phyloP scores from a whole-genome alignment of 2,113 vertebrate species.

The Podiceps cristatus region DNA sequence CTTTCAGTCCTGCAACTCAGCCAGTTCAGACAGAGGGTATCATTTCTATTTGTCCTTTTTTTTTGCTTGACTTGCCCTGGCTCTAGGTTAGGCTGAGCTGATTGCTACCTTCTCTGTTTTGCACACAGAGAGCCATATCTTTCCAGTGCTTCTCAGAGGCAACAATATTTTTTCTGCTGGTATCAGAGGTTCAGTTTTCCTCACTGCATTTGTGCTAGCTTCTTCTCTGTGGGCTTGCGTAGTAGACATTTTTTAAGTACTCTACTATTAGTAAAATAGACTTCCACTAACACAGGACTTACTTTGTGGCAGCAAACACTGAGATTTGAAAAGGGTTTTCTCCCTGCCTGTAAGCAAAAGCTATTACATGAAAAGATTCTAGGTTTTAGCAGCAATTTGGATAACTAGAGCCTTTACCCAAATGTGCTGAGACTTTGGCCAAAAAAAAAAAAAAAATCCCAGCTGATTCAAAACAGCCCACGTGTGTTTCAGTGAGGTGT shows the following conservation, averaged over 20 bases:
- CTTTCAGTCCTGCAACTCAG: neutral
- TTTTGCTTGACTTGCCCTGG: neutral
- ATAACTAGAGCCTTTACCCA: neutral
- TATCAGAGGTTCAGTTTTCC: neutral
- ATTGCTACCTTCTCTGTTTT: neutral
- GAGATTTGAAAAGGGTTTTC: neutral
- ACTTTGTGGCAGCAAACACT: neutral
- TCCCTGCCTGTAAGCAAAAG: neutral
- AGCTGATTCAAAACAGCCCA: neutral
- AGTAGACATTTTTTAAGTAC: neutral
- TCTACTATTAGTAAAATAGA: neutral
- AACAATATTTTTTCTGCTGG: neutral
- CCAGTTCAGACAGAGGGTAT: neutral
- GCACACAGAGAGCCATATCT: neutral
- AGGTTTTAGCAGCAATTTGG: neutral
- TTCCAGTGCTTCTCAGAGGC: neutral
- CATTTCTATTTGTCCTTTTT: neutral
- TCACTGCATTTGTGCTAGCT: neutral
- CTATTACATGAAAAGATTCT: neutral
- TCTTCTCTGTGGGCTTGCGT: neutral
- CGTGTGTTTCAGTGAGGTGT: neutral
- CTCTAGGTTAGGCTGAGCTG: neutral
- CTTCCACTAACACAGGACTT: neutral
- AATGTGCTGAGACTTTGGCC: neutral
- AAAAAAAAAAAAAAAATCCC: neutral